Evolutionary conservation across 2,113 vertebrate genomes (phyloP).

Genomic region (Oreocharis arfaki): DNA sequence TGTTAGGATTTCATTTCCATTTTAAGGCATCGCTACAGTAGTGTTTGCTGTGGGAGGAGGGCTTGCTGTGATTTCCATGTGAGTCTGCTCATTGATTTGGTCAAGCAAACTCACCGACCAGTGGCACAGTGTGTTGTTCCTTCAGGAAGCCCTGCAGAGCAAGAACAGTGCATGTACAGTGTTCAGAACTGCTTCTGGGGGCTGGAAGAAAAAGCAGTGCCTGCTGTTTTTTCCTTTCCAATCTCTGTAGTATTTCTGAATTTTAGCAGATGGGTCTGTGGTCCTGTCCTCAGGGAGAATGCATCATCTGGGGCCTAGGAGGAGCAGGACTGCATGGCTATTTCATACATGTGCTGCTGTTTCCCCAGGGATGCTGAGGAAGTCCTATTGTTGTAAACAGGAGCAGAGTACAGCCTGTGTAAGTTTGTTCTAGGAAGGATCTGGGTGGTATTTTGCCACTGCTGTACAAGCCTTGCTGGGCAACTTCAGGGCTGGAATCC

Average conservation of each 20-base stretch:
- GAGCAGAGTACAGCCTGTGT: neutral
- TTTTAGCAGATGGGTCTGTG: neutral
- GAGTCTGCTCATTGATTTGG: neutral
- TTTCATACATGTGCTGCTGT: neutral
- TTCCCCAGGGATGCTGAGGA: neutral
- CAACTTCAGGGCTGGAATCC: neutral
- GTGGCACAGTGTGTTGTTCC: neutral
- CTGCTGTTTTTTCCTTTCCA: neutral
- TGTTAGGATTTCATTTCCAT: neutral
- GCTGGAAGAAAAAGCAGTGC: neutral
- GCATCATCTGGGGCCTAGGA: neutral
- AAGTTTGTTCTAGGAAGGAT: neutral
- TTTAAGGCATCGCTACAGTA: neutral
- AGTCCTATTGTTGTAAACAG: neutral
- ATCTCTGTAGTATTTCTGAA: neutral
- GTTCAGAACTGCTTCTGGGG: neutral
- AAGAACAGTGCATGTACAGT: neutral
- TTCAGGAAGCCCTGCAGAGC: neutral
- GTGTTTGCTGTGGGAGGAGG: neutral
- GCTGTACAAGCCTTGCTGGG: neutral
- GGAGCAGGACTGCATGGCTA: neutral
- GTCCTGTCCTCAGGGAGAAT: neutral
- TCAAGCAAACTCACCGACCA: neutral
- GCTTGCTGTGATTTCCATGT: neutral
- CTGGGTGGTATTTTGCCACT: neutral